These are phyloP conservation scores for Tortricodes alternella DNA, from an alignment of 2,888 invertebrate genomes.

Conservation along the genomic window DNA sequence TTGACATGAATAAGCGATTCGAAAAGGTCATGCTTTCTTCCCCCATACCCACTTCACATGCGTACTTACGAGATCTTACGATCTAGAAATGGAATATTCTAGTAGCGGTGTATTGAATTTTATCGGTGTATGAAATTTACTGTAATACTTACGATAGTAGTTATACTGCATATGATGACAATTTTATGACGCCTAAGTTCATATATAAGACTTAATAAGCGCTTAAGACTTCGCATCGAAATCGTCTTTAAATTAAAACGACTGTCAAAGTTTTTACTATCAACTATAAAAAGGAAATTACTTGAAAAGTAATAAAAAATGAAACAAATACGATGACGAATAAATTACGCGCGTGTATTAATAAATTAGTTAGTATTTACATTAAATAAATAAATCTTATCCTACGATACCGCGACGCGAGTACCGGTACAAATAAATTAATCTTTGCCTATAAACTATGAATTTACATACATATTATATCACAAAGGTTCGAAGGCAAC, in stretches of 20 bases:
- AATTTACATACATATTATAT: constrained; percentile 45
- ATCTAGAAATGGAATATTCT: too few relatives aligned
- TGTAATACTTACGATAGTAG: constrained; percentile 12
- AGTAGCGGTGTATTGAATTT: background rate
- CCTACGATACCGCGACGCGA: constrained; percentile 44
- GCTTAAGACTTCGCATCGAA: constrained; percentile 1
- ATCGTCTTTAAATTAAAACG: constrained; percentile 7
- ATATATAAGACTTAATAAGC: constrained; percentile 2
- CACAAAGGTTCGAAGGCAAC: constrained; percentile 44
- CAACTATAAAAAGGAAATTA: constrained; percentile 41
- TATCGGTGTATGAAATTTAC: background rate
- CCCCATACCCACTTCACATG: too few relatives aligned
- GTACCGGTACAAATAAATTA: constrained; percentile 31
- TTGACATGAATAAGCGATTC: too few relatives aligned
- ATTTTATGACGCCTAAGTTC: constrained; percentile 8
- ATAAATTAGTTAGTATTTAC: constrained; percentile 59
- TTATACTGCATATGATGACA: constrained; percentile 2
- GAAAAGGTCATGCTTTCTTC: too few relatives aligned
- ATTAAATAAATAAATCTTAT: constrained; percentile 51
- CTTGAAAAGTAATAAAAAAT: constrained; percentile 44
- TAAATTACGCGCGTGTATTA: constrained; percentile 69
- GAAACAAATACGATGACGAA: constrained; percentile 53
- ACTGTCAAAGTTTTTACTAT: constrained; percentile 11
- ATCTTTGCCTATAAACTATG: constrained; percentile 15
- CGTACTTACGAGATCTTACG: too few relatives aligned